Evolutionary conservation across 2,113 vertebrate genomes (phyloP).

Genomic region (Amia ocellicauda): DNA sequence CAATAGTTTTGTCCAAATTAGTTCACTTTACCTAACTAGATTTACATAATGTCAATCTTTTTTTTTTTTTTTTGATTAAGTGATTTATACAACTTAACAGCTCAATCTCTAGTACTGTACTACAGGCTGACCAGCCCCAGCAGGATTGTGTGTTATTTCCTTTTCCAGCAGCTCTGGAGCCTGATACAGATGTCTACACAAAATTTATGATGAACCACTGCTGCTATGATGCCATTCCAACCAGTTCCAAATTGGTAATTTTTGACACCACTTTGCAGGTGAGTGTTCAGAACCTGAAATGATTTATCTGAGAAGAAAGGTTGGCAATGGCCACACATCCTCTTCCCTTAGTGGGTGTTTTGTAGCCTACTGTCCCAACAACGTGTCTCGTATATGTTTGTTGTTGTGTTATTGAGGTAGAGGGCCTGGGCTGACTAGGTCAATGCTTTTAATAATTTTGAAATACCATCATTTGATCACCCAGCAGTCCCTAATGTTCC

Average conservation of each 20-base stretch:
- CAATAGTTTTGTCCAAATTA: slow-evolving; percentile 21
- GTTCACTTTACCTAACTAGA: slow-evolving; percentile 4
- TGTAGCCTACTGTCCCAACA: too few relatives aligned
- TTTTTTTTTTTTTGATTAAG: background rate
- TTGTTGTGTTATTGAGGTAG: too few relatives aligned
- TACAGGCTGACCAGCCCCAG: slow-evolving; percentile 29
- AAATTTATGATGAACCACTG: slow-evolving; percentile 86
- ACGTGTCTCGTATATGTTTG: too few relatives aligned
- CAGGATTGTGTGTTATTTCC: slow-evolving; percentile 26
- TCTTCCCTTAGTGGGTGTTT: too few relatives aligned
- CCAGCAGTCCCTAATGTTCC: too few relatives aligned
- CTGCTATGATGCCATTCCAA: slow-evolving; percentile 90
- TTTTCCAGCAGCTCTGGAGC: slow-evolving; percentile 39
- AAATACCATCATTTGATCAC: too few relatives aligned
- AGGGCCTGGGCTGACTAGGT: too few relatives aligned
- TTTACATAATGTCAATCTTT: background rate
- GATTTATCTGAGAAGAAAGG: too few relatives aligned
- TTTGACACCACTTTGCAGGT: slow-evolving; percentile 87
- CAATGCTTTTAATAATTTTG: too few relatives aligned
- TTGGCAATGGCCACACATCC: too few relatives aligned
- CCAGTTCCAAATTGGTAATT: slow-evolving; percentile 90
- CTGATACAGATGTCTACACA: slow-evolving; percentile 77
- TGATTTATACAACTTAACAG: too few relatives aligned
- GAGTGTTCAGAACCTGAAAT: slow-evolving; percentile 11
- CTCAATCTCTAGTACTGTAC: too few relatives aligned